Evolutionary conservation across 2,888 invertebrate genomes (phyloP).

Genomic region (Eupithecia tripunctaria): DNA sequence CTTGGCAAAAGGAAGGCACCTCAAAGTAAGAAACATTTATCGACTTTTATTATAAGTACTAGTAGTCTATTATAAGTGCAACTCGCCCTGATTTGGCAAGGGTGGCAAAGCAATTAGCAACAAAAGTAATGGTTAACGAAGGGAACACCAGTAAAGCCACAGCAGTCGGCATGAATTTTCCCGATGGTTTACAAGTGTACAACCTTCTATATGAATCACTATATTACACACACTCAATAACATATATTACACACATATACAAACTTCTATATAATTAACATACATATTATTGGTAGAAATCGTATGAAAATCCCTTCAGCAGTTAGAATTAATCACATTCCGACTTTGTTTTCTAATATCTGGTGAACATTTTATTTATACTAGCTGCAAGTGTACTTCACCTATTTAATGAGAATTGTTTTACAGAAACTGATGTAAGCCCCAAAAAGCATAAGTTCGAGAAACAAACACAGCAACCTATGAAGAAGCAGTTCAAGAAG

Average conservation of each 20-base stretch:
- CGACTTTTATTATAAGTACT: background rate
- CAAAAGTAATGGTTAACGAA: background rate
- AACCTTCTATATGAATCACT: no score
- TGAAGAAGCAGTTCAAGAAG: conserved; percentile 72
- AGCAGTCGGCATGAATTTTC: background rate
- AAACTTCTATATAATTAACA: no score
- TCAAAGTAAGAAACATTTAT: conserved; percentile 50
- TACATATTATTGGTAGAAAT: background rate
- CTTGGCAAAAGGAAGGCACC: conserved; percentile 52
- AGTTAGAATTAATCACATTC: background rate
- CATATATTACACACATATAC: no score
- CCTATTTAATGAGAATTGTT: conserved; percentile 7
- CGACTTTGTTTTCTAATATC: no score
- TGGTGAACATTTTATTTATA: no score
- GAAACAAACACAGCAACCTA: conserved; percentile 61
- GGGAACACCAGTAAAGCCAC: background rate
- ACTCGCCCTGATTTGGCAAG: background rate
- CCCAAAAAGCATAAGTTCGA: conserved; percentile 72
- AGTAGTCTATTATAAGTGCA: no score
- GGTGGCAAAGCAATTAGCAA: background rate
- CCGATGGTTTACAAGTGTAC: no score
- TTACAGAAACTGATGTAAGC: conserved; percentile 57
- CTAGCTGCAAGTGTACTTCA: background rate
- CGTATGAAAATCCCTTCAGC: background rate
- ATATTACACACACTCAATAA: no score